A percentile compares a stretch with the other conserved stretches of the same genome.
Evolutionary conservation across 2,113 vertebrate species (phyloP).

Genomic region (Pteropus alecto): DNA sequence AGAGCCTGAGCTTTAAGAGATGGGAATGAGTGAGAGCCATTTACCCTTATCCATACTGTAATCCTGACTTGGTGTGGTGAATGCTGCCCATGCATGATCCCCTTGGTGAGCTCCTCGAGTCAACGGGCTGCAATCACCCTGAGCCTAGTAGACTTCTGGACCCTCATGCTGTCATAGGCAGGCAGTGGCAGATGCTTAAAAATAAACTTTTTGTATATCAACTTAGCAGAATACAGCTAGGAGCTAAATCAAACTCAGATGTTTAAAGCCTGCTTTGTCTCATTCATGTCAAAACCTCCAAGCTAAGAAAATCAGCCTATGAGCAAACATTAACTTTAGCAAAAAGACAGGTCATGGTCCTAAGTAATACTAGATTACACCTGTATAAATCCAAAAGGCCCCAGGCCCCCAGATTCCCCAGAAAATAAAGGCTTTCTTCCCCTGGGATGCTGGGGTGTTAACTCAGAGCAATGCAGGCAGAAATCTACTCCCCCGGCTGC

Average conservation of each 20-base stretch:
- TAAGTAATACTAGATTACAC: neutral
- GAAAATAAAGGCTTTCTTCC: neutral
- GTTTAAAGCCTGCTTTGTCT: neutral
- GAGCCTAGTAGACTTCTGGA: neutral
- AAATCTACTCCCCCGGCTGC: neutral
- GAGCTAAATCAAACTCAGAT: slow-evolving; percentile 24
- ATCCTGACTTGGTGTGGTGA: neutral
- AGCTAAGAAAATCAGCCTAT: neutral
- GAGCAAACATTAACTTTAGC: neutral
- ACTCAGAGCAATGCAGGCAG: neutral
- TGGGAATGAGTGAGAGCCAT: neutral
- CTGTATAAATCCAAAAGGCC: neutral
- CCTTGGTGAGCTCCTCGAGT: neutral
- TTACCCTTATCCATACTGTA: neutral
- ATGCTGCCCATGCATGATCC: neutral
- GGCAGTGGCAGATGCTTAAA: neutral
- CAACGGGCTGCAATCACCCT: neutral
- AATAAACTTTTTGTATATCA: neutral
- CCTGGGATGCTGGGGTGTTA: neutral
- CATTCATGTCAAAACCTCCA: neutral
- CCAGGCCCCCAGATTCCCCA: neutral
- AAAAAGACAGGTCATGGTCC: neutral
- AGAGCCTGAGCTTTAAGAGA: neutral
- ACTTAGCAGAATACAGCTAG: neutral
- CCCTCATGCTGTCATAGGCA: neutral